phyloP scores from a whole-genome alignment of 2,888 invertebrate genomes.

The Drosophila phalerata region DNA sequence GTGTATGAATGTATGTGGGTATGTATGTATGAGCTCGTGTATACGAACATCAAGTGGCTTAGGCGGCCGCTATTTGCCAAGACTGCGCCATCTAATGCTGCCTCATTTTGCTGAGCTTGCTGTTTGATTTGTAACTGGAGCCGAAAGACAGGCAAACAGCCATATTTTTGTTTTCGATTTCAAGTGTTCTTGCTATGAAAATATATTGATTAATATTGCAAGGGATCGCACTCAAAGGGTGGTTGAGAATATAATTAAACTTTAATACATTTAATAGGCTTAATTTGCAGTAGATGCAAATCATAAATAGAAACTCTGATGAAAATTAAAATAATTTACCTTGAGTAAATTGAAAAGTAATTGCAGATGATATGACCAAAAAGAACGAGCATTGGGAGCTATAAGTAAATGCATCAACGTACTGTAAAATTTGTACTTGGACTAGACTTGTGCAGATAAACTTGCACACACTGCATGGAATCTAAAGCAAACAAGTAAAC shows the following conservation, averaged over 20 bases:
- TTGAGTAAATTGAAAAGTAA: too few species aligned
- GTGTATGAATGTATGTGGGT: not conserved
- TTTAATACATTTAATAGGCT: not conserved
- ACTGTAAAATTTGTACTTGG: not conserved
- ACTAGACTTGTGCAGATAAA: not conserved
- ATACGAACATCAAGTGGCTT: slow-evolving; percentile 55
- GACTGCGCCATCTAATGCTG: slow-evolving; percentile 43
- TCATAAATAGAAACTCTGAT: too few species aligned
- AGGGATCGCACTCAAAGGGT: not conserved
- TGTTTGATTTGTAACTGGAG: slow-evolving; percentile 38
- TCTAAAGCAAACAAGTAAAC: not conserved
- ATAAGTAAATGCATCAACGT: too few species aligned
- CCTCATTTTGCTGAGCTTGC: slow-evolving; percentile 67
- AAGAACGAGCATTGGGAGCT: too few species aligned
- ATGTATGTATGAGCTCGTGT: slow-evolving; percentile 5
- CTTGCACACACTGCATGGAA: not conserved
- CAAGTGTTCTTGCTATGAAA: slow-evolving; percentile 8
- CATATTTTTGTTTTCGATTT: slow-evolving; percentile 22
- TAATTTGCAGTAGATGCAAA: not conserved
- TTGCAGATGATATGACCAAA: too few species aligned
- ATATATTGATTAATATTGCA: not conserved
- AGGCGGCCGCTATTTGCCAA: slow-evolving; percentile 61
- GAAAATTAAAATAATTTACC: too few species aligned
- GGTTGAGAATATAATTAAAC: not conserved
- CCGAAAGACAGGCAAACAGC: slow-evolving; percentile 23